Evolutionary conservation across 2,888 invertebrate genomes (phyloP), one percentile per base, ranked within the genome.

Genomic region (Galeopsomyia nigrocyanea): DNA sequence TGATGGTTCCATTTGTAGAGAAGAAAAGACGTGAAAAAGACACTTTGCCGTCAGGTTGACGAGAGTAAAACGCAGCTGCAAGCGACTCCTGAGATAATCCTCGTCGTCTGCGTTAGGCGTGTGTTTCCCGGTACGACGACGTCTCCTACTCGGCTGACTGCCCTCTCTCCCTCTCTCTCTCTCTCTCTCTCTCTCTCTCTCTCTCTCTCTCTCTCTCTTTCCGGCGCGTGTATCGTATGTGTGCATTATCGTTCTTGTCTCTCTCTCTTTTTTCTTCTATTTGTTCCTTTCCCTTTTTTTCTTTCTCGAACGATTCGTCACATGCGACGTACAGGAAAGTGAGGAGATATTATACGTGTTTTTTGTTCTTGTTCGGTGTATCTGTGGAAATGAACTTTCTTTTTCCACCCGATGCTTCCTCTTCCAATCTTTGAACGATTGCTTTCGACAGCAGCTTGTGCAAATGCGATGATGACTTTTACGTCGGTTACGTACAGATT

Each of bases 191-290:
- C 39, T 47, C 9, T 46, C 26, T 22, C 47, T 39, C n/a, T 31
- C 62, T 16, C 26, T 46, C 51, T 49, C 22, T 39, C 16, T 21
- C 51, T n/a, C 51, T 26, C 3, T 46, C 57, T 14, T 26, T 62
- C 58, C n/a, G 46, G n/a, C 21, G 10, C 50, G 39, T 39, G 39
- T 31, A 39, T 39, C 39, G 39, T 10, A 39, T 39, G 39, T 39
- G 39, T 7, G 10, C 39, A 39, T 39, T 39, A 39, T 39, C 39
- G 49, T 26, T 16, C 50, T 63, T 50, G 17, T 50, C 47, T 13
- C 71, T 51, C 49, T 22, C 60, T 49, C 26, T 47, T 7, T 31
- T 19, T 58, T 17, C 49, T 46, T 22, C 46, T 3, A 47, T 51
- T 31, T 46, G 46, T 21, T 9, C n/a, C 31, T 62, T 49, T 67